phyloP scores from a whole-genome alignment of 2,797 vertebrate genomes.

The Parotocinclus haroldoi region DNA sequence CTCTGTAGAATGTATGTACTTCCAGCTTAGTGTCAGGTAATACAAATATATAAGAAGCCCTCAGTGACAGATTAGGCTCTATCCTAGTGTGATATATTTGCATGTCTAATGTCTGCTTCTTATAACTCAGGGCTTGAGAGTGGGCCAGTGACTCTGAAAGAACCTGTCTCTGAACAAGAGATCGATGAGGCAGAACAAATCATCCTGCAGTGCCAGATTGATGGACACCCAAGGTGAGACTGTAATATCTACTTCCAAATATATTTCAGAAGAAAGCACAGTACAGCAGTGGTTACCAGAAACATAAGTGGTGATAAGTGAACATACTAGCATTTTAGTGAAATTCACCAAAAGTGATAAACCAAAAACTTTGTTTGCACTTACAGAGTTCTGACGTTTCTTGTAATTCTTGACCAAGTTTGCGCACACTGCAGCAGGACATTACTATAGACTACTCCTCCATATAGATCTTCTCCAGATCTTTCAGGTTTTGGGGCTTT shows the following conservation, averaged over 20 bases:
- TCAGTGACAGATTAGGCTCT: neutral
- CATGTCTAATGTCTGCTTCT: neutral
- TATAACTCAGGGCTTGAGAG: conserved; percentile 85
- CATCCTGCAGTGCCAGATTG: conserved; percentile 85
- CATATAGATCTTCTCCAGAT: too few relatives aligned
- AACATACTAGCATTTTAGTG: too few relatives aligned
- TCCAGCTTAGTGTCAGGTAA: neutral
- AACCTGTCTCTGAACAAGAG: conserved; percentile 76
- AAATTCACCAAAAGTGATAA: too few relatives aligned
- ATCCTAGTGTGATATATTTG: neutral
- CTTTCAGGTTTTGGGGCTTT: too few relatives aligned
- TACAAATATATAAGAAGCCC: neutral
- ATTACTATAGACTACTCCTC: too few relatives aligned
- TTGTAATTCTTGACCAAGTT: too few relatives aligned
- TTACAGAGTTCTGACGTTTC: too few relatives aligned
- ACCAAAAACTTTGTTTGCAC: too few relatives aligned
- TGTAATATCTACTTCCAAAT: neutral
- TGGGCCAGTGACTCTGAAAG: conserved; percentile 83
- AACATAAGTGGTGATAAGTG: too few relatives aligned
- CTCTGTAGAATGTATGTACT: neutral
- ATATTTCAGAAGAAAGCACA: neutral
- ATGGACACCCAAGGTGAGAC: conserved; percentile 94
- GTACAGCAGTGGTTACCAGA: neutral
- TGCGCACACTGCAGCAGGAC: too few relatives aligned
- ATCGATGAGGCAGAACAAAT: conserved; percentile 85